phyloP scores from a whole-genome alignment of 2,888 invertebrate genomes.

The Cerastis rubricosa region DNA sequence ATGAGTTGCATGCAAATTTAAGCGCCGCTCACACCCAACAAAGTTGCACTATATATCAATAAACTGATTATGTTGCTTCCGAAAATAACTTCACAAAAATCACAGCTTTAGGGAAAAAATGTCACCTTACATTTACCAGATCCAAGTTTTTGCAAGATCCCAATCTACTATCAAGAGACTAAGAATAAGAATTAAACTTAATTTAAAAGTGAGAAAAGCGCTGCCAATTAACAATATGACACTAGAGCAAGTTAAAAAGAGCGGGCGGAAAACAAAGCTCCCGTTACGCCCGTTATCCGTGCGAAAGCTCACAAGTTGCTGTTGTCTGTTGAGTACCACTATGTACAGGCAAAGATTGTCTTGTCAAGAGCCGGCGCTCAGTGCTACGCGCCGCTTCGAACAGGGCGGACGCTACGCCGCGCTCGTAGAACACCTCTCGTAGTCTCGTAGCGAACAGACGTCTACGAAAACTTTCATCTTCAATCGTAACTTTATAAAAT shows the following conservation, averaged over 20 bases:
- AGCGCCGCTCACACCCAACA: neutral
- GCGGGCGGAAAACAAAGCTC: constrained; percentile 82
- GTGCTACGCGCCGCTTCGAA: constrained; percentile 84
- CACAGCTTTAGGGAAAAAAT: neutral
- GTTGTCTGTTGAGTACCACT: constrained; percentile 86
- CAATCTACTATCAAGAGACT: constrained; percentile 31
- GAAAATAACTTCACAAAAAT: neutral
- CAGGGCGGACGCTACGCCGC: constrained; percentile 84
- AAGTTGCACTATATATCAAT: constrained; percentile 14
- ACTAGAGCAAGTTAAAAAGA: constrained; percentile 75
- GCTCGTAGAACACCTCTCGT: constrained; percentile 63
- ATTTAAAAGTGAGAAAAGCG: constrained; percentile 59
- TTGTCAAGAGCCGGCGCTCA: constrained; percentile 86
- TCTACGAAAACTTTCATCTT: constrained; percentile 72
- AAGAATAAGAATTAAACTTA: constrained; percentile 43
- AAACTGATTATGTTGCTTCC: neutral
- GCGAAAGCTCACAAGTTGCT: constrained; percentile 86
- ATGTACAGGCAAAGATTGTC: constrained; percentile 87
- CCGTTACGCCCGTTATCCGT: constrained; percentile 82
- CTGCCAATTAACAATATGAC: constrained; percentile 75
- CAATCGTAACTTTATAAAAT: constrained; percentile 54
- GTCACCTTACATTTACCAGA: neutral
- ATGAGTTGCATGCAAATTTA: constrained; percentile 37
- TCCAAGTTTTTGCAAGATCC: constrained; percentile 14
- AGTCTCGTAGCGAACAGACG: constrained; percentile 71